Evolutionary conservation across 2,113 vertebrate species (phyloP).

Genomic region (Haemorhous mexicanus): DNA sequence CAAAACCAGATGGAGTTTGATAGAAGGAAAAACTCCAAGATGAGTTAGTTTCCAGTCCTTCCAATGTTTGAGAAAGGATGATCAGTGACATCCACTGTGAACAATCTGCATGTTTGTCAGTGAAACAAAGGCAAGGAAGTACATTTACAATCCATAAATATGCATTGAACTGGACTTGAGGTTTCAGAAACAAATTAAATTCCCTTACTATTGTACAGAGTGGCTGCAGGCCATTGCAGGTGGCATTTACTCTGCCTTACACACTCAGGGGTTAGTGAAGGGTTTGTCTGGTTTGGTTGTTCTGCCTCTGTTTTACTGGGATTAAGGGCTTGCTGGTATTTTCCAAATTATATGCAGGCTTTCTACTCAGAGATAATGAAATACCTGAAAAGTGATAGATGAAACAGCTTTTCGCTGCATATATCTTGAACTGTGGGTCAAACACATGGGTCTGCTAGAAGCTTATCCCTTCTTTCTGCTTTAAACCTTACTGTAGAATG

Average conservation of each 20-base stretch:
- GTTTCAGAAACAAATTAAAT: background rate
- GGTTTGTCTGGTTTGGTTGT: background rate
- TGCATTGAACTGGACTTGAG: background rate
- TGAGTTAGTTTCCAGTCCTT: background rate
- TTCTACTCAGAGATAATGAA: background rate
- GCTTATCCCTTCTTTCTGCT: background rate
- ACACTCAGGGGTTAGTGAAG: background rate
- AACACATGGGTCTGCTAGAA: background rate
- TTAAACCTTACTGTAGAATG: background rate
- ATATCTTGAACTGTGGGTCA: background rate
- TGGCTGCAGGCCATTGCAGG: background rate
- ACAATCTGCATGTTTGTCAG: background rate
- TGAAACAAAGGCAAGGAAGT: background rate
- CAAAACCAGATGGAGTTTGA: background rate
- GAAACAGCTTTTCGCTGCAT: background rate
- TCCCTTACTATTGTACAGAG: background rate
- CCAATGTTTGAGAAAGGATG: background rate
- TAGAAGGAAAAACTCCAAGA: background rate
- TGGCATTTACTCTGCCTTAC: background rate
- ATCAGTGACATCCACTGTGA: background rate
- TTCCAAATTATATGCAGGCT: background rate
- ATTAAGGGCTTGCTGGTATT: background rate
- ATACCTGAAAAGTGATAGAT: background rate
- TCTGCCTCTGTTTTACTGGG: background rate
- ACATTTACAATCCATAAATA: background rate